These are phyloP conservation scores for Syritta pipiens DNA, from an alignment of 2,888 invertebrate species.

Conservation along the genomic window DNA sequence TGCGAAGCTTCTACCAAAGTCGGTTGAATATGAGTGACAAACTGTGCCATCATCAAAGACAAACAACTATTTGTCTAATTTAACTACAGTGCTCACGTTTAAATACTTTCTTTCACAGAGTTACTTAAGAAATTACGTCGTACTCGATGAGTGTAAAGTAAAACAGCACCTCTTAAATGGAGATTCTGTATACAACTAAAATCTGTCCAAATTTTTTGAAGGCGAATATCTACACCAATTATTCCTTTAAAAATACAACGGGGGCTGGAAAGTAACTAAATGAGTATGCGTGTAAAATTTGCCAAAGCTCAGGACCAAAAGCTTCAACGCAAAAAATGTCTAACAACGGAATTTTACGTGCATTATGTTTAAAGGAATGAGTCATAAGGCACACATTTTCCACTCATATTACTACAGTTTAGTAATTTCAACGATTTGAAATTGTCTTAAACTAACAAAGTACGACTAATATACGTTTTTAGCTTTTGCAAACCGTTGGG, in stretches of 20 bases:
- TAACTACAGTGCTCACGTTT: neutral
- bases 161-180: constrained; percentile 8
- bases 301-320: neutral
- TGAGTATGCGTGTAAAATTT: constrained; percentile 17
- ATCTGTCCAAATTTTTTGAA: neutral
- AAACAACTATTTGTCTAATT: neutral
- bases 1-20: constrained; percentile 82
- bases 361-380: too few species aligned
- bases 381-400: too few species aligned
- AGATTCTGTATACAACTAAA: constrained; percentile 31
- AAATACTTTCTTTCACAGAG: neutral
- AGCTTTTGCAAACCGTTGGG: too few species aligned
- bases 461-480: too few species aligned
- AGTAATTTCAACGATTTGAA: too few species aligned
- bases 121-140: neutral
- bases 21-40: constrained; percentile 82
- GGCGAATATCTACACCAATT: constrained; percentile 29
- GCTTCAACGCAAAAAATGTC: too few species aligned
- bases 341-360: too few species aligned
- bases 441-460: too few species aligned
- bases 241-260: constrained; percentile 18
- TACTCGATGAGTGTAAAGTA: neutral
- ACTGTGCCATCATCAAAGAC: constrained; percentile 80
- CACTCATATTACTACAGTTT: too few species aligned
- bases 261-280: neutral